These are phyloP conservation scores for Nannobrachium achirus DNA, from an alignment of 2,113 vertebrate genomes.

Conservation along the genomic window DNA sequence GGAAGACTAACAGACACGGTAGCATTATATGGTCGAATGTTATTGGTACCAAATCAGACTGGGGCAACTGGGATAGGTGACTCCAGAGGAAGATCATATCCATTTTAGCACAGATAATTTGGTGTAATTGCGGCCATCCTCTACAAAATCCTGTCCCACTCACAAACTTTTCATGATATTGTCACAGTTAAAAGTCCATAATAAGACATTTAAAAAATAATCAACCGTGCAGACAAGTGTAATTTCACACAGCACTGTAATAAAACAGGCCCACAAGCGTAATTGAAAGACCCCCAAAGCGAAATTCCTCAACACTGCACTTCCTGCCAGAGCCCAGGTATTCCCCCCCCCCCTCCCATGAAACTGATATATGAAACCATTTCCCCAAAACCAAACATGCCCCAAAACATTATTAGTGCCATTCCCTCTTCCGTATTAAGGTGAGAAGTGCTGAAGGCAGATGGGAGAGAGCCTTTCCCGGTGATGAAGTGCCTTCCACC, in stretches of 20 bases:
- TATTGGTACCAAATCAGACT: conserved; percentile 33
- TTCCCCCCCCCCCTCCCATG: conserved; percentile 58
- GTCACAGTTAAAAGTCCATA: conserved; percentile 37
- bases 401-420: conserved; percentile 82
- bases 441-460: conserved; percentile 77
- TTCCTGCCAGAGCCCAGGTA: conserved; percentile 51
- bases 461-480: conserved; percentile 69
- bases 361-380: conserved; percentile 83
- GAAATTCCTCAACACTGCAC: conserved; percentile 62
- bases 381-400: conserved; percentile 84
- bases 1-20: not conserved
- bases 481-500: conserved; percentile 81
- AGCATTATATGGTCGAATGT: conserved; percentile 41
- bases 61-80: conserved; percentile 13
- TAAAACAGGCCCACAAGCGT: conserved; percentile 46
- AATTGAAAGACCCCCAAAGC: conserved; percentile 41
- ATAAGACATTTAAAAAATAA: conserved; percentile 30
- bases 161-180: conserved; percentile 43
- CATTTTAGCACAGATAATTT: conserved; percentile 33
- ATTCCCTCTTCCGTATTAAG: conserved; percentile 80
- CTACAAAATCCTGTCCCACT: conserved; percentile 39
- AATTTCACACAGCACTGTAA: conserved; percentile 33
- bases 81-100: not conserved
- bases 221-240: conserved; percentile 32
- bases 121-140: conserved; percentile 39